These are phyloP conservation scores for Rhineura floridana DNA, from an alignment of 2,113 vertebrate genomes.

Conservation along the genomic window DNA sequence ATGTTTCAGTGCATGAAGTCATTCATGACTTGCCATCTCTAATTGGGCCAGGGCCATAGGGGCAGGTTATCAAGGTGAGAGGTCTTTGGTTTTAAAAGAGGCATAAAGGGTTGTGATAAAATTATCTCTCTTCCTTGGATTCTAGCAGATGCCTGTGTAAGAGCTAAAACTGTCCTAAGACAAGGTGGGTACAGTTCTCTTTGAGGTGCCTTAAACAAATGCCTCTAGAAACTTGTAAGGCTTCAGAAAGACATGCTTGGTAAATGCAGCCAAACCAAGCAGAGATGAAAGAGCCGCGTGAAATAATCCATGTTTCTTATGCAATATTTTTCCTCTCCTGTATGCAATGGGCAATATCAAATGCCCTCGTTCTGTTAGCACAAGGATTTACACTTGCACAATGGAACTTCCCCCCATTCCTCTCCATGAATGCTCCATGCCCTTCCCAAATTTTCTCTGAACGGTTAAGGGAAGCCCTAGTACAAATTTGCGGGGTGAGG, in stretches of 20 bases:
- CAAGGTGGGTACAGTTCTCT: not conserved
- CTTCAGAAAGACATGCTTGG: not conserved
- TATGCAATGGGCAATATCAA: no score
- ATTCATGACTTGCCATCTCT: not conserved
- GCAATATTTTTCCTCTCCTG: no score
- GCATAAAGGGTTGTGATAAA: no score
- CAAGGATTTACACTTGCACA: no score
- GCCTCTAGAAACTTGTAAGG: not conserved
- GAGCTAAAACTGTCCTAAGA: not conserved
- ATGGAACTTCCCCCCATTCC: no score
- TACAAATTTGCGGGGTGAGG: no score
- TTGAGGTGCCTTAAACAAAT: not conserved
- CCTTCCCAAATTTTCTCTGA: no score
- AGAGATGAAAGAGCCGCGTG: not conserved
- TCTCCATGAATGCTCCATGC: no score
- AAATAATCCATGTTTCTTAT: not conserved
- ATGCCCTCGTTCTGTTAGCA: no score
- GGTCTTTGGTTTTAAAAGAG: not conserved
- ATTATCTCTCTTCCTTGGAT: not conserved
- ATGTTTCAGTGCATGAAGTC: not conserved
- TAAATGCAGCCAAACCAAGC: not conserved
- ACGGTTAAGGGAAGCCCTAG: no score
- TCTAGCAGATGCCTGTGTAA: not conserved
- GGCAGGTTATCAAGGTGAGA: not conserved
- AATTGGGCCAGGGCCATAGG: not conserved